phyloP scores from a whole-genome alignment of 2,888 invertebrate genomes.

The Candidula unifasciata region DNA sequence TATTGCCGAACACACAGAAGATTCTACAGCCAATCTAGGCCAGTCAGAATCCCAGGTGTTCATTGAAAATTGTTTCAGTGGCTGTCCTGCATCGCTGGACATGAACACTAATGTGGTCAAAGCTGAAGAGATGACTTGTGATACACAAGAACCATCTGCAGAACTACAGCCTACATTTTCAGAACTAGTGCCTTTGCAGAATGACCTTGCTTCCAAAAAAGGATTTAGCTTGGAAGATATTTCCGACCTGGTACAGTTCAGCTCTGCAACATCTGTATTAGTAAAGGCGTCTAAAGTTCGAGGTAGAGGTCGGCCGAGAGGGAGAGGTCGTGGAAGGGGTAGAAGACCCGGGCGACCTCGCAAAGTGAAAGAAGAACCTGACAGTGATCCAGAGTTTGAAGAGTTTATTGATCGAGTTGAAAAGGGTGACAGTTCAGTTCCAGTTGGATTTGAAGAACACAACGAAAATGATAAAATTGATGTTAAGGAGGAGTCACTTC shows the following conservation, averaged over 20 bases:
- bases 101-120: conserved; percentile 18
- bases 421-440: conserved; percentile 50
- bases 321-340: conserved; percentile 34
- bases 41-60: background rate
- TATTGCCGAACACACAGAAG: background rate
- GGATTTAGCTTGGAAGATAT: conserved; percentile 45
- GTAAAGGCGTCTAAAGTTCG: conserved; percentile 1
- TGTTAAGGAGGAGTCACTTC: background rate
- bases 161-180: background rate
- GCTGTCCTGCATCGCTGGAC: background rate
- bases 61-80: conserved; percentile 6
- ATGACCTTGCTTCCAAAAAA: background rate
- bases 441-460: background rate
- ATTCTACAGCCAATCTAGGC: too few species aligned
- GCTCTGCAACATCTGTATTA: conserved; percentile 14
- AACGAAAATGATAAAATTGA: background rate
- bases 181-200: background rate
- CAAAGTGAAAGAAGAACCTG: conserved; percentile 50
- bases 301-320: conserved; percentile 25
- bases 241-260: conserved; percentile 45
- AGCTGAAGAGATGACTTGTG: background rate
- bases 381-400: conserved; percentile 50
- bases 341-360: conserved; percentile 54
- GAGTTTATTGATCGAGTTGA: conserved; percentile 51
- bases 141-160: background rate